These are phyloP conservation scores for Drosophila baimaii DNA, from an alignment of 1,140 invertebrate species.

Conservation along the genomic window DNA sequence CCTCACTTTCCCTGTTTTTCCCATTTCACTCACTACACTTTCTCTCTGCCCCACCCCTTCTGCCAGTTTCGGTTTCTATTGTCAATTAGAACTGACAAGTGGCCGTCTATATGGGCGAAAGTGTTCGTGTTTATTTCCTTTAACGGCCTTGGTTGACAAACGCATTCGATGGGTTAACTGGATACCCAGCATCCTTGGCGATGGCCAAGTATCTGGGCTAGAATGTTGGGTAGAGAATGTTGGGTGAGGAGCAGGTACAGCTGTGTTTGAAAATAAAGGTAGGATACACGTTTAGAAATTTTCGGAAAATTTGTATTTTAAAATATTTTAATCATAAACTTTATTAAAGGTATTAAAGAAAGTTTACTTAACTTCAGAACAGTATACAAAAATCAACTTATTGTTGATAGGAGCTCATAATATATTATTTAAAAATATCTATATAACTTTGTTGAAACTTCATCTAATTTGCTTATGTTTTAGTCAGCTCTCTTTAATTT, in stretches of 20 bases:
- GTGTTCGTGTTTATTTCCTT: conserved; percentile 46
- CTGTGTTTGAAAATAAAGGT: neutral
- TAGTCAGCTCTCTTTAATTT: no score
- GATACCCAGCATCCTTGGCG: neutral
- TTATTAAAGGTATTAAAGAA: neutral
- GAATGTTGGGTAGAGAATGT: neutral
- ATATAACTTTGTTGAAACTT: no score
- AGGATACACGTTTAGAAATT: neutral
- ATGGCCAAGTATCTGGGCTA: conserved; percentile 8
- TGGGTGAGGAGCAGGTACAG: conserved; percentile 1
- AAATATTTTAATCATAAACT: neutral
- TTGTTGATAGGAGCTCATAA: no score
- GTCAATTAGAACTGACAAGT: conserved; percentile 65
- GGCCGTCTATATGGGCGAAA: conserved; percentile 41
- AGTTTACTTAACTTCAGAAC: no score
- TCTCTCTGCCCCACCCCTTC: neutral
- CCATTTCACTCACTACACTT: neutral
- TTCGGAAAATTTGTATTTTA: neutral
- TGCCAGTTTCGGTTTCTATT: conserved; percentile 44
- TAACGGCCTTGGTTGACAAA: conserved; percentile 40
- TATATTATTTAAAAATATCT: no score
- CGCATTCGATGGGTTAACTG: conserved; percentile 21
- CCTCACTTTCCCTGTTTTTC: conserved; percentile 14
- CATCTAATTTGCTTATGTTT: no score
- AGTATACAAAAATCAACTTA: no score